Conservation (phyloP, 2,888 invertebrate genomes). For the Thymelicus sylvestris region DNA sequence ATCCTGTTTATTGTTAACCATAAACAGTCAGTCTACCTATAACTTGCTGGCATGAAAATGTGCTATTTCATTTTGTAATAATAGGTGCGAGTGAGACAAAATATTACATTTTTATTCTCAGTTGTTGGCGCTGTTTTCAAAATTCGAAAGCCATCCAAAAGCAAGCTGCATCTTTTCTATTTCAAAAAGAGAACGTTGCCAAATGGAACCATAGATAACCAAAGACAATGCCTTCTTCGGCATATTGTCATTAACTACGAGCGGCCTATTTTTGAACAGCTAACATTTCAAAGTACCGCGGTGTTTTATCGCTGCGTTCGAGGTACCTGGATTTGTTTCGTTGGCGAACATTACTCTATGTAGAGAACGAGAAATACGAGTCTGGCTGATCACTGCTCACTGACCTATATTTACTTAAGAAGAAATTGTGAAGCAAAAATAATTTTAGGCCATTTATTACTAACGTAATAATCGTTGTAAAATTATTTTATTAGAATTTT, state of each 20-base stretch:
- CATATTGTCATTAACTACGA: constrained; percentile 8
- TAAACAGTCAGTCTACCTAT: too few relatives aligned
- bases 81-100: neutral
- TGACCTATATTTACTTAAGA: too few relatives aligned
- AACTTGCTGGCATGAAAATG: too few relatives aligned
- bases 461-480: too few relatives aligned
- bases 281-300: constrained; percentile 7
- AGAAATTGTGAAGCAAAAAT: too few relatives aligned
- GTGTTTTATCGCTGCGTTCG: neutral
- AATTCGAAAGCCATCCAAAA: neutral
- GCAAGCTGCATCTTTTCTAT: constrained; percentile 5
- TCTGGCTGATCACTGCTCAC: neutral
- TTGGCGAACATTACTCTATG: neutral
- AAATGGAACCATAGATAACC: constrained; percentile 16
- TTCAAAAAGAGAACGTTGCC: constrained; percentile 9
- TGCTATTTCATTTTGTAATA: neutral
- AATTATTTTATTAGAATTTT: too few relatives aligned
- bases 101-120: neutral
- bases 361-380: neutral
- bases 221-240: constrained; percentile 11
- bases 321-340: neutral
- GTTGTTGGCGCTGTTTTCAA: neutral
- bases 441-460: too few relatives aligned
- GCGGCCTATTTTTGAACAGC: constrained; percentile 12
- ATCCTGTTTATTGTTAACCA: neutral